Conservation (phyloP, 1,140 invertebrate species). For the Teleogryllus occipitalis region DNA sequence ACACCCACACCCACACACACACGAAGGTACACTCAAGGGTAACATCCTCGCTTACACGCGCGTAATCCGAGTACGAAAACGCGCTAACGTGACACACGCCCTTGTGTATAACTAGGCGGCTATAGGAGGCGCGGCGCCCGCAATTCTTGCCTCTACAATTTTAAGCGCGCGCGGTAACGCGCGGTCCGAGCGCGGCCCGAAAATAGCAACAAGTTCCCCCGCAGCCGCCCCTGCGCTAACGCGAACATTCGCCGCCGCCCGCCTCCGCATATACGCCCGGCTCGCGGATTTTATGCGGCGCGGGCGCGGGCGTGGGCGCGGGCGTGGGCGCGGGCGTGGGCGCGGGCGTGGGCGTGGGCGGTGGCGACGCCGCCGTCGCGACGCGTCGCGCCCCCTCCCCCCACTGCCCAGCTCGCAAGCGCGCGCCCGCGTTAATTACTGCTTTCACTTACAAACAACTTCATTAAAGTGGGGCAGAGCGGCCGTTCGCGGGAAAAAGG, state of each 20-base stretch:
- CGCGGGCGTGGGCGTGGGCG: too few species aligned
- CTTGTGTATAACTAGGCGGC: background rate
- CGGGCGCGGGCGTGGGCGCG: too few species aligned
- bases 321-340: too few species aligned
- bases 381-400: too few species aligned
- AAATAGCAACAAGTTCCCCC: background rate
- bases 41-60: background rate
- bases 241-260: background rate
- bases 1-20: background rate
- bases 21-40: background rate
- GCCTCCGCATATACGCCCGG: too few species aligned
- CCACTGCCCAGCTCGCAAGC: too few species aligned
- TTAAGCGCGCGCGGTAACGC: too few species aligned
- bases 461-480: background rate
- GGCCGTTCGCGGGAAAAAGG: background rate
- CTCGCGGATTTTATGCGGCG: background rate
- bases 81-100: background rate
- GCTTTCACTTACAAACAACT: constrained; percentile 1
- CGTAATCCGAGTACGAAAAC: background rate
- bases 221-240: background rate
- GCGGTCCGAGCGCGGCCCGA: background rate
- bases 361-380: too few species aligned
- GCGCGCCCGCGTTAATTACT: background rate
- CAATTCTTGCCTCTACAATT: too few species aligned
- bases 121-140: background rate